phyloP scores from a whole-genome alignment of 2,888 invertebrate species.

The Parnassius orleans region DNA sequence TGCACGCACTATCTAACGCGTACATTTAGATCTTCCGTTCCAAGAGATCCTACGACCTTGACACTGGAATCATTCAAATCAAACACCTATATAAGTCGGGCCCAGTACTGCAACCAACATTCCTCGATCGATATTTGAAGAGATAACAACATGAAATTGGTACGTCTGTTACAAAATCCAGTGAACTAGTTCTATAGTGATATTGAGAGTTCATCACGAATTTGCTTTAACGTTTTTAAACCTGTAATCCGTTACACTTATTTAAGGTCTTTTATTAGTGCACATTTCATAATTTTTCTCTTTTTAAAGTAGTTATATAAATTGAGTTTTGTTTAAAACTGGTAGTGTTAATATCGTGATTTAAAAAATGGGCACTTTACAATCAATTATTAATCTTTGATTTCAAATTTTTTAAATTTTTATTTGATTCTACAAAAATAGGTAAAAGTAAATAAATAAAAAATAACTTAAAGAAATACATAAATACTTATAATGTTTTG shows the following conservation, averaged over 20 bases:
- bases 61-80: slow-evolving; percentile 47
- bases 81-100: slow-evolving; percentile 60
- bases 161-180: slow-evolving; percentile 44
- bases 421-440: too few relatives aligned
- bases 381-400: too few relatives aligned
- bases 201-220: slow-evolving; percentile 20
- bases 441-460: too few relatives aligned
- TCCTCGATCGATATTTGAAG: slow-evolving; percentile 51
- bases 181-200: slow-evolving; percentile 3
- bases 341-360: too few relatives aligned
- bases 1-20: slow-evolving; percentile 5
- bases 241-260: background rate
- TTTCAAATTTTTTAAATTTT: too few relatives aligned
- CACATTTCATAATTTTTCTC: background rate
- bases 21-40: slow-evolving; percentile 11
- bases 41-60: slow-evolving; percentile 58
- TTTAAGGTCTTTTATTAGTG: background rate
- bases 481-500: too few relatives aligned
- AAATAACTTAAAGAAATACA: too few relatives aligned
- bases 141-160: slow-evolving; percentile 71
- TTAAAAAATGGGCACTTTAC: too few relatives aligned
- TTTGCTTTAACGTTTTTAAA: background rate
- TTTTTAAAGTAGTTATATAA: slow-evolving; percentile 5
- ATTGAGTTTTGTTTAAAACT: background rate
- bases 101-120: slow-evolving; percentile 48